Conservation (phyloP, 2,797 vertebrate genomes). For the Ibycter americanus region DNA sequence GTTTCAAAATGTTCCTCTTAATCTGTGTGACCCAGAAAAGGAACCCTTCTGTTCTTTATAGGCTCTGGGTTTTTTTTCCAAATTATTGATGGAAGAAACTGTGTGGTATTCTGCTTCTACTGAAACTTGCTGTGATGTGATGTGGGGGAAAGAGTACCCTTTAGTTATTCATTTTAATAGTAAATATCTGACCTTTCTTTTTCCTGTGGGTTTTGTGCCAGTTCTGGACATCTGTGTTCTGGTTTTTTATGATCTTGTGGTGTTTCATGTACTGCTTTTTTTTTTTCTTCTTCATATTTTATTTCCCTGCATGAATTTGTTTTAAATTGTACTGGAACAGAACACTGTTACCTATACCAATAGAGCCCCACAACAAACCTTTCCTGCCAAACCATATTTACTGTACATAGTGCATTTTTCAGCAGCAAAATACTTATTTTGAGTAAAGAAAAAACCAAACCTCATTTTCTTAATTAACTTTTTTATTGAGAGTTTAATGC, state of each 20-base stretch:
- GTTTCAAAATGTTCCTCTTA: not conserved
- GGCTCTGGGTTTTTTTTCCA: not conserved
- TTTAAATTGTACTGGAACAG: no score
- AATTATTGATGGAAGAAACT: not conserved
- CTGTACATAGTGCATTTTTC: not conserved
- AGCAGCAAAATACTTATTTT: conserved; percentile 19
- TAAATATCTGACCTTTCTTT: not conserved
- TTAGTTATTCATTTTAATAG: not conserved
- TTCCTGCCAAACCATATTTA: not conserved
- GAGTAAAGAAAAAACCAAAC: not conserved
- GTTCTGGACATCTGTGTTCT: not conserved
- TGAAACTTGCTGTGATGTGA: not conserved
- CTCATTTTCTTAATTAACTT: conserved; percentile 63
- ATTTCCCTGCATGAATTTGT: not conserved
- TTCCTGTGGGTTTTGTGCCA: not conserved
- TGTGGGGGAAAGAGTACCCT: not conserved
- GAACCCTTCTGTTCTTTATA: not conserved
- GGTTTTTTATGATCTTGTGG: not conserved
- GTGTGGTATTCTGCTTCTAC: not conserved
- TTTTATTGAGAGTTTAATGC: conserved; percentile 48
- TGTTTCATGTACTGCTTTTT: not conserved
- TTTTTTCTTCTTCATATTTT: not conserved
- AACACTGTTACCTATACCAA: not conserved
- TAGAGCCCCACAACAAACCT: not conserved
- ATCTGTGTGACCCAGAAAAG: not conserved